Evolutionary conservation across 2,113 vertebrate species (phyloP).

Genomic region (Porphyrio hochstetteri): DNA sequence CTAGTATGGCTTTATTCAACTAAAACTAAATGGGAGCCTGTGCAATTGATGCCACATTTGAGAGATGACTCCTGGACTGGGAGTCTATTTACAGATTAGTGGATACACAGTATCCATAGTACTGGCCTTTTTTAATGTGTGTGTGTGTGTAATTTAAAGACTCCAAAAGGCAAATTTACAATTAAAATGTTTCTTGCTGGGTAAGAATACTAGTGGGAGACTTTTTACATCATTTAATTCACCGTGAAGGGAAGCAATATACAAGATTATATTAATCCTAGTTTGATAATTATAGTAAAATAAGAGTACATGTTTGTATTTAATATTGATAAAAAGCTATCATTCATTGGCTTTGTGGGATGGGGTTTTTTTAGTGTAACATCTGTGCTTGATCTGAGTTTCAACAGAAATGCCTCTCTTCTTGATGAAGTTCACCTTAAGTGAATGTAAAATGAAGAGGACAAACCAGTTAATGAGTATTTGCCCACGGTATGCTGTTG

Average conservation of each 20-base stretch:
- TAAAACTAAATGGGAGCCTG: slow-evolving; percentile 78
- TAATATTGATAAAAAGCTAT: slow-evolving; percentile 39
- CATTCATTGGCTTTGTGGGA: not conserved
- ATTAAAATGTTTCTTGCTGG: slow-evolving; percentile 77
- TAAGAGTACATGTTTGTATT: slow-evolving; percentile 58
- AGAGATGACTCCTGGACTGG: slow-evolving; percentile 76
- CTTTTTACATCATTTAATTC: slow-evolving; percentile 69
- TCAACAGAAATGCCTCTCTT: not conserved
- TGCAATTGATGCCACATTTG: slow-evolving; percentile 81
- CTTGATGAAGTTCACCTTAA: not conserved
- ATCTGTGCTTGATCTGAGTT: not conserved
- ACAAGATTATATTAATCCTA: slow-evolving; percentile 70
- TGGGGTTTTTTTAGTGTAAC: not conserved
- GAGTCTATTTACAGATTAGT: slow-evolving; percentile 84
- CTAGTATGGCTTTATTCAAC: slow-evolving; percentile 91
- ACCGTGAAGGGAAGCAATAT: slow-evolving; percentile 59
- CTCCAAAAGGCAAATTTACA: slow-evolving; percentile 74
- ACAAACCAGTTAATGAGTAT: not conserved
- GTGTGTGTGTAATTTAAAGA: slow-evolving; percentile 68
- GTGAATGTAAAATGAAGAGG: not conserved
- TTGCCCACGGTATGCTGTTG: not conserved
- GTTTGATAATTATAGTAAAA: slow-evolving; percentile 68
- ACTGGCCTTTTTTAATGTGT: slow-evolving; percentile 47
- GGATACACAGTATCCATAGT: slow-evolving; percentile 62
- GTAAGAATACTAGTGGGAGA: slow-evolving; percentile 62